Conservation (phyloP, 1,140 invertebrate genomes). For the Drosophila sp. region DNA sequence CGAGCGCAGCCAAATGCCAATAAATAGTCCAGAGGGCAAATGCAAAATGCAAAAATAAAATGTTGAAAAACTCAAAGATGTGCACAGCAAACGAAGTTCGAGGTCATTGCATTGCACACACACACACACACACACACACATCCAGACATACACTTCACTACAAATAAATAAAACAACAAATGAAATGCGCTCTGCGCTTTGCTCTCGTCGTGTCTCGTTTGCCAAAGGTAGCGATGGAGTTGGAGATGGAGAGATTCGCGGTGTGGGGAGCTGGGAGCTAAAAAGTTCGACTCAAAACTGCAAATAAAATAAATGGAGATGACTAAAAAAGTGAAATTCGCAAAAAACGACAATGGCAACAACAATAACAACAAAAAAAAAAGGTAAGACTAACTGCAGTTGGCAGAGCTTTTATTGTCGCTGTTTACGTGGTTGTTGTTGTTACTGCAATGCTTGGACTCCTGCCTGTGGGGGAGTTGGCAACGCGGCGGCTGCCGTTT, state of each 20-base stretch:
- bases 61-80: slow-evolving; percentile 45
- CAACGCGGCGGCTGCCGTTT: slow-evolving; percentile 34
- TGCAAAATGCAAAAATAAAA: slow-evolving; percentile 50
- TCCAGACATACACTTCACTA: slow-evolving; percentile 6
- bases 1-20: slow-evolving; percentile 41
- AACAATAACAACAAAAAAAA: slow-evolving; percentile 15
- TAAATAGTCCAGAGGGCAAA: slow-evolving; percentile 46
- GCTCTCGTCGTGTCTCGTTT: slow-evolving; percentile 15
- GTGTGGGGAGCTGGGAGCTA: slow-evolving; percentile 24
- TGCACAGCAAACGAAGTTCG: slow-evolving; percentile 63
- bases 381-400: slow-evolving; percentile 39
- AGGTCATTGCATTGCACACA: slow-evolving; percentile 68
- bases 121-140: slow-evolving; percentile 12
- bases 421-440: slow-evolving; percentile 21
- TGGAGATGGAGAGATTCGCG: neutral
- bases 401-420: slow-evolving; percentile 31
- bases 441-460: slow-evolving; percentile 19
- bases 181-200: slow-evolving; percentile 27
- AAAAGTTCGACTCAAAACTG: slow-evolving; percentile 54
- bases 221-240: neutral
- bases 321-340: slow-evolving; percentile 70
- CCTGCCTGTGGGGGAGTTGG: slow-evolving; percentile 46
- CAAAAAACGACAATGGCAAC: slow-evolving; percentile 41
- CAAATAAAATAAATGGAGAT: slow-evolving; percentile 64
- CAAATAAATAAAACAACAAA: slow-evolving; percentile 56